Evolutionary conservation across 2,113 vertebrate genomes (phyloP), one percentile per base, ranked within the genome.

Genomic region (Stegostoma tigrinum): DNA sequence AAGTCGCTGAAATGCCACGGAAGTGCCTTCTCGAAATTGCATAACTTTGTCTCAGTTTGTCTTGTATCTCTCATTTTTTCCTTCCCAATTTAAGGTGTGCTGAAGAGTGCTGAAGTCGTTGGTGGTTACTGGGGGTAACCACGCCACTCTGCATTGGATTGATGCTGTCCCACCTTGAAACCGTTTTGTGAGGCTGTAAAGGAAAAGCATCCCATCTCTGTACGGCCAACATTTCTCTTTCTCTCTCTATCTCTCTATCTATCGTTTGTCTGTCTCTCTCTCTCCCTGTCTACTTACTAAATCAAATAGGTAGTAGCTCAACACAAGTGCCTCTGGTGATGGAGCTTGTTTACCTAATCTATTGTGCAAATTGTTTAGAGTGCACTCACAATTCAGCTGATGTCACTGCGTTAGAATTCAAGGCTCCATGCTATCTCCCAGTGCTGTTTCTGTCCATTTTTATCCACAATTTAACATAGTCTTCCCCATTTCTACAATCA

Each of bases 21-120:
- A 61, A 17, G 52, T 91, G 55, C 34, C 27, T n/a, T 93, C 61
- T 66, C 89, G 34, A 66, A 93, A 66, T 93, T 67, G 89, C 19
- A 23, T 93, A 93, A 93, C 15, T 21, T 93, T 93, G 61, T 93
- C 70, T 95, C 93, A 95, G 67, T 45, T 72, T 95, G 67, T 95
- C 34, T 93, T 93, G 34, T 95, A 67, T 95, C 93, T 94, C 67
- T 95, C 97, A 96, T 97, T 98, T 98, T 98, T 98, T 97, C 98
- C 97, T 97, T 98, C 98, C 98, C 97, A 97, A 97, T 97, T 97
- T 97, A 98, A 98, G 99, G 98, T 99, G 96, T 97, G 97, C 97
- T 96, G 98, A 97, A 97, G 97, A 98, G 97, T 95, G 96, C 96
- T 96, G 97, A 97, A 97, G 97, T 97, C 97, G 97, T 97, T 97